Base-by-base conservation (phyloP, 53 echinoderm and acorn worm genomes). In the Crossaster papposus region DNA sequence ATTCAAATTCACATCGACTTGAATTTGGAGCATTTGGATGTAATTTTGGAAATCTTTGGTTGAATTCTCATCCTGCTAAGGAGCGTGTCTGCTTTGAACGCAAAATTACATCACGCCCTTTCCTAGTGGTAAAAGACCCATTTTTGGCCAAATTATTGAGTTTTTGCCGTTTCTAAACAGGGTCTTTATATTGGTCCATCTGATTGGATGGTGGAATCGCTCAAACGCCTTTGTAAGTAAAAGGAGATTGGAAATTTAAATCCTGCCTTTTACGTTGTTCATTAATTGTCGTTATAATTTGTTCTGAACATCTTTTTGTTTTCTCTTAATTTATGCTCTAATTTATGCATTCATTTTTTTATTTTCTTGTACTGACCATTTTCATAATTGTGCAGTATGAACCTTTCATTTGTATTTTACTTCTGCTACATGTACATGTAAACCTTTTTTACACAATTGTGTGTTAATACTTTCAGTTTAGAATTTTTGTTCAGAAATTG, bases 221-320 rank as follows among this genome's bases (percentile, higher is more conserved):
- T 87, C 63, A 64, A 87, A 87, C 75, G 36, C 15, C 87, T 87
- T 77, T 87, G 87, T 87, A 87, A 87, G 87, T 87, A 87, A 77
- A 86, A 23, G n/a, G 7, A 14, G 38, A 23, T 20, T 68, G 24
- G 1, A 24, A 83, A 28, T 70, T 65, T 36, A 38, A 63, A 65
- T 68, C n/a, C 24, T 14, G 26, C 51, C 50, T 51, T 23, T 44
- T 78, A 78, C 38, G 2, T 51, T 4, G 30, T 28, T 28, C 4
- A 23, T 23, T 68, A 11, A 68, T n/a, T 24, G 10, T 68, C 22
- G 3, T 11, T 23, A 62, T 20, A 17, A 62, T 62, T 23, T 6
- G 17, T 62, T 17, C 62, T 20, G 62, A 26, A 28, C 44, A 44
- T 44, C 5, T 38, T 38, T 44, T 44, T 9, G 9, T 1, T 44